These are phyloP conservation scores for Diacarnus erythraeanus DNA, from an alignment of 37 sponge, comb jelly and placozoan genomes.

Conservation along the genomic window DNA sequence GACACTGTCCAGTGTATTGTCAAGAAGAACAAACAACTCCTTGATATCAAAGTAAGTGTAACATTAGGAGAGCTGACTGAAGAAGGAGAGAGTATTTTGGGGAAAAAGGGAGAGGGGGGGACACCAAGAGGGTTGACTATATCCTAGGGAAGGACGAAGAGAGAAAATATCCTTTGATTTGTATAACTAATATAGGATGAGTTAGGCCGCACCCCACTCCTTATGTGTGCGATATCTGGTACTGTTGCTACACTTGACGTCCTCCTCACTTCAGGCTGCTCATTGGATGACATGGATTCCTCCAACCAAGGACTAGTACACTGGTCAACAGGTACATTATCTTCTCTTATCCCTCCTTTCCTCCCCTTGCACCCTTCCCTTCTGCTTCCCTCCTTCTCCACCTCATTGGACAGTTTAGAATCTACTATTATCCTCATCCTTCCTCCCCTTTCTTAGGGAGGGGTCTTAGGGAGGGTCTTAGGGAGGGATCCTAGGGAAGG, in stretches of 20 bases:
- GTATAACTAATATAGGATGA: constrained; percentile 13
- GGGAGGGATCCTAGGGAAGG: too few relatives aligned
- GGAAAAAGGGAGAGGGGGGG: neutral
- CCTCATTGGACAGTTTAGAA: too few relatives aligned
- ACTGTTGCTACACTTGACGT: constrained; percentile 27
- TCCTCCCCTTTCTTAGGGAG: too few relatives aligned
- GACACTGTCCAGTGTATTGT: constrained; percentile 38
- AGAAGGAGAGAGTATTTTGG: neutral
- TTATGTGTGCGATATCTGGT: constrained; percentile 41
- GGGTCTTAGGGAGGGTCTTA: too few relatives aligned
- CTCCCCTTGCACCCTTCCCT: too few relatives aligned
- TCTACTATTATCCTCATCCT: too few relatives aligned
- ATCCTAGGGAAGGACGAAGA: neutral
- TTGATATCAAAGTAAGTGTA: constrained; percentile 14
- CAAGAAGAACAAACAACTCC: constrained; percentile 42
- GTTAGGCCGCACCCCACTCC: constrained; percentile 53
- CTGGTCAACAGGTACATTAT: constrained; percentile 76
- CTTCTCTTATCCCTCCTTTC: too few relatives aligned
- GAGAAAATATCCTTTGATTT: too few relatives aligned
- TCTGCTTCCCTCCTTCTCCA: too few relatives aligned
- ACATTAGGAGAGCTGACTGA: neutral
- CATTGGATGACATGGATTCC: constrained; percentile 36
- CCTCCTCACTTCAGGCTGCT: constrained; percentile 37
- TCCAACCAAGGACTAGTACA: constrained; percentile 49
- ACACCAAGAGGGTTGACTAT: too few relatives aligned